Evolutionary conservation across 2,888 invertebrate genomes (phyloP).

Genomic region (Lithophane socia): DNA sequence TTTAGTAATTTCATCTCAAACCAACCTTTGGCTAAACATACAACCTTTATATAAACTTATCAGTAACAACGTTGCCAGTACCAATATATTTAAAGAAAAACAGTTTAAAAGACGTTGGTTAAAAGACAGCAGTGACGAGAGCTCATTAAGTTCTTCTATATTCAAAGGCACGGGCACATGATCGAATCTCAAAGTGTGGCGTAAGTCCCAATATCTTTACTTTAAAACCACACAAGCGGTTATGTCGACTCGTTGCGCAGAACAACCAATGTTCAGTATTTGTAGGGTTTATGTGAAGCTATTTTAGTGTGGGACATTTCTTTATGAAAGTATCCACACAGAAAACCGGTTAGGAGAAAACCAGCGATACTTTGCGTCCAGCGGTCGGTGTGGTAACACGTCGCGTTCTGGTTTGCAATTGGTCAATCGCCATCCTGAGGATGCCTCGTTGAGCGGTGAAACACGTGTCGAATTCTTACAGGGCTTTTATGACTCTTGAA

Average conservation of each 20-base stretch:
- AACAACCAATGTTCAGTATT: slow-evolving; percentile 64
- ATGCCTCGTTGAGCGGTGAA: no score
- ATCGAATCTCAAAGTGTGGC: slow-evolving; percentile 41
- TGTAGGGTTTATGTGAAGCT: slow-evolving; percentile 31
- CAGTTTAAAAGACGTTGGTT: not conserved
- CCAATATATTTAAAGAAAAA: not conserved
- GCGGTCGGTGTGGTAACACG: no score
- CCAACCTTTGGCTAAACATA: no score
- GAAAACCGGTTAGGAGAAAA: no score
- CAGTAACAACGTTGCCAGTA: not conserved
- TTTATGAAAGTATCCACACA: not conserved
- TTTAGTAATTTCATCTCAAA: no score
- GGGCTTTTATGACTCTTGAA: no score
- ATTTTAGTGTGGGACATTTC: slow-evolving; percentile 14
- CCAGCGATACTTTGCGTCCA: no score
- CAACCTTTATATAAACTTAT: no score
- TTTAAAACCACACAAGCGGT: slow-evolving; percentile 53
- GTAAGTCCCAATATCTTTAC: slow-evolving; percentile 44
- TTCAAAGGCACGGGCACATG: slow-evolving; percentile 42
- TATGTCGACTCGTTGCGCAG: slow-evolving; percentile 46
- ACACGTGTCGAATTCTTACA: no score
- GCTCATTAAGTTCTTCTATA: slow-evolving; percentile 42
- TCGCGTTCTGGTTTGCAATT: no score
- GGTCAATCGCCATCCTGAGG: no score
- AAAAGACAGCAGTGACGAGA: not conserved